phyloP scores from a whole-genome alignment of 2,113 vertebrate species.

The Oncorhynchus tshawytscha region DNA sequence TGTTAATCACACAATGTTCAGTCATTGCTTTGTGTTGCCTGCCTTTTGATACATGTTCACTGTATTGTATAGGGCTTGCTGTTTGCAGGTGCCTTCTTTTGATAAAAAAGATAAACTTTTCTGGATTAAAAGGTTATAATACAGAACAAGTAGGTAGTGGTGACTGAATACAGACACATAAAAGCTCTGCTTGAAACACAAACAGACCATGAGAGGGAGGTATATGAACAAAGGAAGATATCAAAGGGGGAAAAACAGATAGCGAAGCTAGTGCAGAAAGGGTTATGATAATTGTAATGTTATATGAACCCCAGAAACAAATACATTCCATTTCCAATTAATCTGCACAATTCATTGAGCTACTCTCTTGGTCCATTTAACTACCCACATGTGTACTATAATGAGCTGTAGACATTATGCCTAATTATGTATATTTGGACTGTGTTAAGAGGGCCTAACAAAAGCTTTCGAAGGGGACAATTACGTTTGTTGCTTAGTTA shows the following conservation, averaged over 20 bases:
- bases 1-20: conserved; percentile 46
- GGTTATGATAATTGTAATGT: conserved; percentile 96
- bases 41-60: neutral
- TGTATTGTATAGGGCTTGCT: neutral
- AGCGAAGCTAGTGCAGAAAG: conserved; percentile 77
- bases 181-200: conserved; percentile 19
- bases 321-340: conserved; percentile 98
- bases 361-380: conserved; percentile 99
- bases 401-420: conserved; percentile 99
- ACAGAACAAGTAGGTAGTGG: conserved; percentile 6
- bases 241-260: conserved; percentile 74
- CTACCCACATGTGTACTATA: conserved; percentile 99
- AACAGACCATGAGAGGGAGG: neutral
- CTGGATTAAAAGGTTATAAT: conserved; percentile 39
- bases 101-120: conserved; percentile 4
- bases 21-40: conserved; percentile 8
- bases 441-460: conserved; percentile 99
- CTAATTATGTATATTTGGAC: conserved; percentile 99
- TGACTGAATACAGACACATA: conserved; percentile 12
- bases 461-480: conserved; percentile 99
- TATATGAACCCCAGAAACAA: conserved; percentile 97
- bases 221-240: conserved; percentile 82
- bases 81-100: neutral
- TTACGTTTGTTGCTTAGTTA: conserved; percentile 99
- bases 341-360: conserved; percentile 98